These are phyloP conservation scores for Indicator maculatus DNA, from an alignment of 2,113 vertebrate species.

Conservation along the genomic window DNA sequence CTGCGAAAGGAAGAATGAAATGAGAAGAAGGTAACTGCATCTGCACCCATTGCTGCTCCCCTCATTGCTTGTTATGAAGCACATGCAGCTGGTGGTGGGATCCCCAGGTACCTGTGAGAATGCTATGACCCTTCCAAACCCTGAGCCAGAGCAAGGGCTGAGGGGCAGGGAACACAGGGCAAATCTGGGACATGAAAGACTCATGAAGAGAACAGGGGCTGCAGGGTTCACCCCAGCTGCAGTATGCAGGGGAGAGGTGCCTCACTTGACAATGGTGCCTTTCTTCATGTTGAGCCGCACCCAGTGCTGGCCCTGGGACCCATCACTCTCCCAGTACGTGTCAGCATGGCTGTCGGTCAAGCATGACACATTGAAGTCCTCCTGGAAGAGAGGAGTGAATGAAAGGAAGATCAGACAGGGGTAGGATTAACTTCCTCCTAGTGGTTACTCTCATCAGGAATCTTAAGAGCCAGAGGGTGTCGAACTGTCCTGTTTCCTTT, in stretches of 20 bases:
- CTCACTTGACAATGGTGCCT: slow-evolving; percentile 96
- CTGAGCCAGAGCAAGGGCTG: not conserved
- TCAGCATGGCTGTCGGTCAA: slow-evolving; percentile 91
- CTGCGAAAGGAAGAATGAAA: slow-evolving; percentile 60
- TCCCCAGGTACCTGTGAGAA: not conserved
- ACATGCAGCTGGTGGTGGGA: not conserved
- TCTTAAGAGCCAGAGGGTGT: not conserved
- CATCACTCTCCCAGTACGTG: slow-evolving; percentile 97
- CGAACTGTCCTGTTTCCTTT: not conserved
- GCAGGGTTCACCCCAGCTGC: not conserved
- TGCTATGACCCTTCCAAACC: not conserved
- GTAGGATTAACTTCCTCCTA: not conserved
- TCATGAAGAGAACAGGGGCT: not conserved
- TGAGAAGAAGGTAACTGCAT: not conserved
- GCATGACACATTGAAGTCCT: slow-evolving; percentile 90
- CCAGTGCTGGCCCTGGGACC: slow-evolving; percentile 98
- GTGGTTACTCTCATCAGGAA: not conserved
- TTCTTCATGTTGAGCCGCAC: slow-evolving; percentile 98
- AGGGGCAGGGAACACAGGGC: not conserved
- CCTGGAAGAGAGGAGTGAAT: slow-evolving; percentile 69
- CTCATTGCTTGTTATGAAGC: not conserved
- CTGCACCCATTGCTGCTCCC: not conserved
- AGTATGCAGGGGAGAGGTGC: not conserved
- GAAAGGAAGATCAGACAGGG: not conserved
- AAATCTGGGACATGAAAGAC: not conserved